Base-by-base conservation (phyloP, 2,888 invertebrate genomes). In the Polydrusus tereticollis region DNA sequence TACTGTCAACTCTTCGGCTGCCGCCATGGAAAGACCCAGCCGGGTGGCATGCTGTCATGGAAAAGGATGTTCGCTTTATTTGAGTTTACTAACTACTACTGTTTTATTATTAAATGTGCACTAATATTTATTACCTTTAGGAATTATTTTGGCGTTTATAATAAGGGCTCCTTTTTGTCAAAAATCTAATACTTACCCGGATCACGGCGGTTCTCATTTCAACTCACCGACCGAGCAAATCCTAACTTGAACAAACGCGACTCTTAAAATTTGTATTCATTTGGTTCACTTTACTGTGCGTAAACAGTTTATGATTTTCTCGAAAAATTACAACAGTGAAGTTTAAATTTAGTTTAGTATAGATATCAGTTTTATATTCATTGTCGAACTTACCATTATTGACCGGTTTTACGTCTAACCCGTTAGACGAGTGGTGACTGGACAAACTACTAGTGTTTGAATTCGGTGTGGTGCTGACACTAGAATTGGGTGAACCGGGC, bases 341-440 rank as follows among this genome's bases (percentile, higher is more conserved):
- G n/a, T n/a, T n/a, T n/a, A n/a, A n/a, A n/a, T n/a, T n/a, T n/a
- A n/a, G n/a, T n/a, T n/a, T n/a, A n/a, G n/a, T n/a, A n/a, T n/a
- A n/a, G n/a, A n/a, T n/a, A n/a, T n/a, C n/a, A n/a, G n/a, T n/a
- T n/a, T n/a, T n/a, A n/a, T n/a, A n/a, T n/a, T n/a, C n/a, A n/a
- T n/a, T n/a, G n/a, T 23, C 16, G 3, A 16, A 75, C 78, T 77
- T 86, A 90, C 89, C 89, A 85, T 88, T 87, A 79, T 91, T 91
- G 76, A 91, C 87, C 45, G 91, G 91, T 81, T 92, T 91, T 63
- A 91, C 87, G 82, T 91, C 91, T 20, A 85, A 83, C 5, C 82
- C 82, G 77, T 86, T 87, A 29, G 85, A 85, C 14, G 87, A 90
- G 87, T 82, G 90, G 85, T 79, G 90, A 85, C 81, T 90, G 81